Evolutionary conservation across 2,113 vertebrate genomes (phyloP).

Genomic region (Petaurus breviceps): DNA sequence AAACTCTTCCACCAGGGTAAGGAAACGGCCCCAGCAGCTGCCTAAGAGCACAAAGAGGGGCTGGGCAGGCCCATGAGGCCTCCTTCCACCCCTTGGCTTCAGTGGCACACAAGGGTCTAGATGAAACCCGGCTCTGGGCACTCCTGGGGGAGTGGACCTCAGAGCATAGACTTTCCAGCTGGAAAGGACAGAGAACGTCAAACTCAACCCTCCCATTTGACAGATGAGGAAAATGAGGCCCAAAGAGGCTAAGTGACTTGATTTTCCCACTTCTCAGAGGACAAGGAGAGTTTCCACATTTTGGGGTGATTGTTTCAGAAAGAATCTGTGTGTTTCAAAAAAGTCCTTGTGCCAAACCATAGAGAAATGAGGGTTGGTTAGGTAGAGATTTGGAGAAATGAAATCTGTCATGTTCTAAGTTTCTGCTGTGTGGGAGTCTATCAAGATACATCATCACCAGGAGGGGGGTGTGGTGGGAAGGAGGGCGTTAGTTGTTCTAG

Average conservation of each 20-base stretch:
- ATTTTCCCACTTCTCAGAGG: not conserved
- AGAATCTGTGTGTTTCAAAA: not conserved
- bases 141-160: not conserved
- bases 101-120: not conserved
- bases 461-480: not conserved
- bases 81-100: not conserved
- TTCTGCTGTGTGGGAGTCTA: not conserved
- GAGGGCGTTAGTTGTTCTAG: not conserved
- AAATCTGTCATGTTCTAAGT: not conserved
- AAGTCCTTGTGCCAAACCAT: not conserved
- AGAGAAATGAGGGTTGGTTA: not conserved
- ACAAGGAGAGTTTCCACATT: constrained; percentile 14
- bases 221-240: not conserved
- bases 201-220: constrained; percentile 1
- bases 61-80: not conserved
- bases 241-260: constrained; percentile 18
- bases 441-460: not conserved
- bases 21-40: not conserved
- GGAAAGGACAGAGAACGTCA: not conserved
- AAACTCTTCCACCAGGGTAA: constrained; percentile 11
- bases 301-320: not conserved
- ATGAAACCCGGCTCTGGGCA: not conserved
- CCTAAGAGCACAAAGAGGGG: constrained; percentile 16
- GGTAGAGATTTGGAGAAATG: not conserved
- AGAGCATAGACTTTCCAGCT: constrained; percentile 10